Evolutionary conservation across 2,797 vertebrate species (phyloP).

Genomic region (Mormyrus hasselquistii): DNA sequence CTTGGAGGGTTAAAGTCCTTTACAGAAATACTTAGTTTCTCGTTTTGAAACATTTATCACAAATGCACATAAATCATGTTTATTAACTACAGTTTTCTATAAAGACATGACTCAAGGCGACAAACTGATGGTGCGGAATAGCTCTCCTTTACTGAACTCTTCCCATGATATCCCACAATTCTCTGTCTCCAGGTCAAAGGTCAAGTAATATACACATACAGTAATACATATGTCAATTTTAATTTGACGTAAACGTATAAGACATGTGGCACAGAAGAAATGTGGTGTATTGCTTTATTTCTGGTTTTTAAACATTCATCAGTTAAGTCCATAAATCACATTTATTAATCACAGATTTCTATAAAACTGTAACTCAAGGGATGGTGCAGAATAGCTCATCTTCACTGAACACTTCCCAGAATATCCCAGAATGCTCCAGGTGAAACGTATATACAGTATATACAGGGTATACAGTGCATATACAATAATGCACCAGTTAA

Average conservation of each 20-base stretch:
- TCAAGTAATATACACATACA: neutral
- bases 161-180: neutral
- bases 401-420: neutral
- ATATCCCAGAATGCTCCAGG: neutral
- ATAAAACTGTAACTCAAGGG: neutral
- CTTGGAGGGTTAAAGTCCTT: neutral
- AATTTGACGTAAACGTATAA: neutral
- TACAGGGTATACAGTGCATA: neutral
- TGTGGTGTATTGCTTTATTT: neutral
- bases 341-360: conserved; percentile 4
- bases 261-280: neutral
- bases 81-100: conserved; percentile 4
- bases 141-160: neutral
- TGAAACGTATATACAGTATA: neutral
- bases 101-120: conserved; percentile 7
- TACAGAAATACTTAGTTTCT: neutral
- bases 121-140: neutral
- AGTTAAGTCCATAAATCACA: neutral
- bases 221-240: neutral
- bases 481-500: neutral
- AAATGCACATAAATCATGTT: conserved; percentile 1
- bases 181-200: neutral
- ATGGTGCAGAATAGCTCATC: neutral
- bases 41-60: conserved; percentile 5
- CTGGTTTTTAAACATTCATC: conserved; percentile 1